Base-by-base conservation (phyloP, 2,888 invertebrate genomes). In the Neoascia interrupta region DNA sequence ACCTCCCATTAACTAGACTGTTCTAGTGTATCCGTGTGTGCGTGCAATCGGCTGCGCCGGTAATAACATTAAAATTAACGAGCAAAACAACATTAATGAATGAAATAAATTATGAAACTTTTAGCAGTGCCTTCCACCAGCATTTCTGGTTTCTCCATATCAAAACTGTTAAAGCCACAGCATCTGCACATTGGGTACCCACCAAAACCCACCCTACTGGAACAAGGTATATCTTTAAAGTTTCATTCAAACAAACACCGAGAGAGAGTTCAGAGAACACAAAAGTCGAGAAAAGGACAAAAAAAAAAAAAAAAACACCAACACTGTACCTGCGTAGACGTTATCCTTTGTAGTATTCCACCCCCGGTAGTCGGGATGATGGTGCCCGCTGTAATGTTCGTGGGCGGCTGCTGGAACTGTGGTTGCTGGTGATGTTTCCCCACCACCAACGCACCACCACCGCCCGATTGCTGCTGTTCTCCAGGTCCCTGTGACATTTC, bases 1-100 rank as follows among this genome's bases (percentile, higher is more conserved):
- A 19, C 58, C 72, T 37, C 23, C 60, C 60, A 61, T 73, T 73
- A 54, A 28, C 53, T 26, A 28, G 8, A 23, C 1, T n/a, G n/a
- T n/a, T 34, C 28, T 1, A 0, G 8, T 6, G 15, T 16, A 10
- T 6, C 23, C 36, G 39, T 23, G 26, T 36, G 34, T 53, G 47
- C 19, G 41, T 47, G 23, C 54, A 66, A 56, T 72, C 49, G 39
- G 43, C 56, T 31, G 3, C 3, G 3, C 31, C 31, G 56, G 49
- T 61, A 68, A 79, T 68, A 73, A 72, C 73, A 73, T 79, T 73
- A 72, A 79, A 79, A 73, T 68, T 79, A 79, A 79, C 66, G 73
- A 73, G 47, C 79, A 49, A 79, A 72, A 54, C 72, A 61, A 41
- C 66, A 51, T 73, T 73, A 79, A 79, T 79, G 79, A 79, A 54